Evolutionary conservation across 2,888 invertebrate genomes (phyloP).

Genomic region (Acleris cristana): DNA sequence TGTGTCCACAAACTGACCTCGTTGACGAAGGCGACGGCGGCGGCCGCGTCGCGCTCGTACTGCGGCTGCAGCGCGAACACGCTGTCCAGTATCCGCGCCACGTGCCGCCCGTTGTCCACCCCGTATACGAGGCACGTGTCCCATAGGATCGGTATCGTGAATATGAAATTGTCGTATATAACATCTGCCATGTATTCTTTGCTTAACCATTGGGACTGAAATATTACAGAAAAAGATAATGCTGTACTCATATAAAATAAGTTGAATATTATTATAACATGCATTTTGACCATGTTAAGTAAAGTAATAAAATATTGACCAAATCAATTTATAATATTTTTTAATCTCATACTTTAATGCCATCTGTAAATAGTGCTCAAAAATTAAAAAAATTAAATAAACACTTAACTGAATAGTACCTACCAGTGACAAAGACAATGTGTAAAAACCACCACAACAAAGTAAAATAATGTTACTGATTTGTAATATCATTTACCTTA

Average conservation of each 20-base stretch:
- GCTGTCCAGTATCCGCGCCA: constrained; percentile 86
- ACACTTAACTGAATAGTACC: too few relatives aligned
- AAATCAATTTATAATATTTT: too few relatives aligned
- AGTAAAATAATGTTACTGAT: background rate
- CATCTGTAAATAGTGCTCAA: too few relatives aligned
- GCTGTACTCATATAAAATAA: too few relatives aligned
- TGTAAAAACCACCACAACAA: too few relatives aligned
- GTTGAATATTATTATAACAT: too few relatives aligned
- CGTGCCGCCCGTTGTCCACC: constrained; percentile 84
- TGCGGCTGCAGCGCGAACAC: constrained; percentile 87
- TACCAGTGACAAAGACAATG: too few relatives aligned
- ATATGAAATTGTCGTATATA: constrained; percentile 91
- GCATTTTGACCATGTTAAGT: too few relatives aligned
- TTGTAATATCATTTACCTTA: constrained; percentile 71
- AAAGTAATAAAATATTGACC: too few relatives aligned
- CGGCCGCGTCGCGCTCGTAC: constrained; percentile 85
- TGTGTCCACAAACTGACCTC: constrained; percentile 80
- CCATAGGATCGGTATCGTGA: constrained; percentile 92
- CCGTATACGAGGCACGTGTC: constrained; percentile 91
- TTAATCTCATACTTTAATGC: too few relatives aligned
- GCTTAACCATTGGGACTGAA: constrained; percentile 85
- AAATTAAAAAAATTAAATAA: too few relatives aligned
- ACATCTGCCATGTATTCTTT: constrained; percentile 86
- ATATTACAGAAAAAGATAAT: constrained; percentile 36
- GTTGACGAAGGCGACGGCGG: constrained; percentile 80